Conservation (phyloP, 2,113 vertebrate genomes). For the Onychostoma macrolepis region DNA sequence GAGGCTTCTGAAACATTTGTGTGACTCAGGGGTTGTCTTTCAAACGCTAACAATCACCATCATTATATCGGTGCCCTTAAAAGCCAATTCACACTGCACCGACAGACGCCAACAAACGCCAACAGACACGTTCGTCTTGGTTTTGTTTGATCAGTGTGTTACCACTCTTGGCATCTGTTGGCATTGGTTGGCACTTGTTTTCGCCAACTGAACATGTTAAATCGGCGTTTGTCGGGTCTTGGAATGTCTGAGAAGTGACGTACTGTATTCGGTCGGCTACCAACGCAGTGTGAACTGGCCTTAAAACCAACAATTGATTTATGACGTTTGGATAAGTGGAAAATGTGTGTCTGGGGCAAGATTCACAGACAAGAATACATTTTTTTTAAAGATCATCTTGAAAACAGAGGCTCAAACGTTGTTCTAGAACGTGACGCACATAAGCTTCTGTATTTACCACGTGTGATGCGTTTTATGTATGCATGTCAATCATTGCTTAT, state of each 20-base stretch:
- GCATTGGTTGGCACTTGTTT: neutral
- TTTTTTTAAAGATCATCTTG: no score
- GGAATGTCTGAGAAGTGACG: neutral
- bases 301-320: neutral
- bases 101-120: neutral
- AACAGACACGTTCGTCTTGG: neutral
- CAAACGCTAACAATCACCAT: neutral
- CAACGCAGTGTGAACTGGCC: neutral
- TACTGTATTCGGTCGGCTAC: neutral
- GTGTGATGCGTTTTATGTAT: no score
- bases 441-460: no score
- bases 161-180: neutral
- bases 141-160: neutral
- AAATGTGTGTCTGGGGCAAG: no score
- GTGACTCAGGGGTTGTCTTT: conserved; percentile 17
- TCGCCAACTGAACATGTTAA: no score
- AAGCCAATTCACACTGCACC: neutral
- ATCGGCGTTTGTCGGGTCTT: neutral
- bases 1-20: conserved; percentile 24
- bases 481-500: no score
- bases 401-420: no score
- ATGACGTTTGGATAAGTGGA: neutral
- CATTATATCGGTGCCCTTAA: neutral
- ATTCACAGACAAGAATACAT: no score
- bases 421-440: no score